These are phyloP conservation scores for Teleogryllus occipitalis DNA, from an alignment of 1,140 invertebrate species.

Conservation along the genomic window DNA sequence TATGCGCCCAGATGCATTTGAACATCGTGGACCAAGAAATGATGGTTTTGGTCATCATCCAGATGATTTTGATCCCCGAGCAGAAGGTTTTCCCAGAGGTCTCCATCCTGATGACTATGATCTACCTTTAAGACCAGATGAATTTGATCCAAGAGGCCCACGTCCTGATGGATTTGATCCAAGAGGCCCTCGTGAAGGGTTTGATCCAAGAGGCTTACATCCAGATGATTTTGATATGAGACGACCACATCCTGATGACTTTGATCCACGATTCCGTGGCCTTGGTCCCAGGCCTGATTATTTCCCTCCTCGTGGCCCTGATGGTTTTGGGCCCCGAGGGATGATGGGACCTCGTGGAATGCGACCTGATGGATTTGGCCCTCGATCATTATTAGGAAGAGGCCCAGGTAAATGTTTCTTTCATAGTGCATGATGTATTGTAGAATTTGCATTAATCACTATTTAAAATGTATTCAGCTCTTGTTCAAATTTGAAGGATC, in stretches of 20 bases:
- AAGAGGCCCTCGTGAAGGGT: slow-evolving; percentile 27
- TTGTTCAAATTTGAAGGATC: too few species aligned
- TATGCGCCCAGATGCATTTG: not conserved
- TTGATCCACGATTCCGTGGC: slow-evolving; percentile 29
- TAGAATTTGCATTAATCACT: slow-evolving; percentile 5
- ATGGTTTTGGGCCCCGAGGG: slow-evolving; percentile 19
- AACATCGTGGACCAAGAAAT: not conserved
- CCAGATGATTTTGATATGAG: slow-evolving; percentile 34
- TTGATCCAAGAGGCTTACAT: slow-evolving; percentile 26
- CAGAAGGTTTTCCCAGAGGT: slow-evolving; percentile 27
- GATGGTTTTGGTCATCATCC: slow-evolving; percentile 10
- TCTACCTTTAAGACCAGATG: slow-evolving; percentile 21
- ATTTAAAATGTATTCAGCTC: not conserved
- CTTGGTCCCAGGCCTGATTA: slow-evolving; percentile 30
- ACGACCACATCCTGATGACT: slow-evolving; percentile 29
- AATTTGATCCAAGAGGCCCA: slow-evolving; percentile 9
- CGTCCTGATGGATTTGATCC: slow-evolving; percentile 29
- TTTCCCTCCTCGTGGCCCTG: slow-evolving; percentile 15
- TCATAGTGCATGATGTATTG: not conserved
- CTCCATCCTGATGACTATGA: slow-evolving; percentile 38
- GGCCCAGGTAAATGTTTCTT: slow-evolving; percentile 34
- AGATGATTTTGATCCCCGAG: slow-evolving; percentile 18
- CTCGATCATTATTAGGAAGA: slow-evolving; percentile 32
- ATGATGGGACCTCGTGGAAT: slow-evolving; percentile 38
- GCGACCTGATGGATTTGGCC: slow-evolving; percentile 39